phyloP scores from a whole-genome alignment of 37 sponge, comb jelly and placozoan genomes.

The Aplysina aerophoba region DNA sequence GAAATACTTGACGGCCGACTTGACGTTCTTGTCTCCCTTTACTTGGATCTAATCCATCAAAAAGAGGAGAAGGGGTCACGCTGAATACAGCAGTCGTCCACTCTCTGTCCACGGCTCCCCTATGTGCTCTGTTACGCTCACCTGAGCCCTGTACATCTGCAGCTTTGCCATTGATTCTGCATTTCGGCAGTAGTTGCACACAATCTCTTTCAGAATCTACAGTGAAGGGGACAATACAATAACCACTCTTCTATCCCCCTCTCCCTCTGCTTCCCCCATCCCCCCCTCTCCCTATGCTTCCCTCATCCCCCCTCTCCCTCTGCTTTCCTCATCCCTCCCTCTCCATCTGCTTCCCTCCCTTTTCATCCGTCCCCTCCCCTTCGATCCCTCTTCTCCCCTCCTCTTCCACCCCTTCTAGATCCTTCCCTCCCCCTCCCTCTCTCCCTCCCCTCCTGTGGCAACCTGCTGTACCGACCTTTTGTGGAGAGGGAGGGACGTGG shows the following conservation, averaged over 20 bases:
- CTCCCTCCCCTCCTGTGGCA: no score
- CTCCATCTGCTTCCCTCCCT: no score
- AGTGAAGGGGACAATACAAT: neutral
- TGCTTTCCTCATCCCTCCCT: no score
- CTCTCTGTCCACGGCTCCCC: no score
- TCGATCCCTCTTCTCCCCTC: no score
- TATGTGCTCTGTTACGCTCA: conserved; percentile 3
- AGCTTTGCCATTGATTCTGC: conserved; percentile 42
- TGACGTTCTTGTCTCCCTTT: conserved; percentile 59
- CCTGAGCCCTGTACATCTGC: conserved; percentile 70
- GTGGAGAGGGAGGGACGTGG: neutral
- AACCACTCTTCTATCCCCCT: neutral
- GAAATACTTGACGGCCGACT: conserved; percentile 55
- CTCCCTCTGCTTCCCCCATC: no score
- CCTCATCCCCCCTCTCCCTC: no score
- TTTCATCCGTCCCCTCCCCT: no score
- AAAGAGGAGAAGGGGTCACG: neutral
- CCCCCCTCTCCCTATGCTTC: no score
- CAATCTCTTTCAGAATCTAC: conserved; percentile 62
- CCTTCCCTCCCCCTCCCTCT: no score
- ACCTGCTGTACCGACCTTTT: neutral
- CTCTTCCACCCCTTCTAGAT: no score
- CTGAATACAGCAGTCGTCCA: no score
- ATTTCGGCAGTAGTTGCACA: conserved; percentile 57
- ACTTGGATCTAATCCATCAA: conserved; percentile 55